phyloP scores from a whole-genome alignment of 2,113 vertebrate species.

The Sporophila hypoxantha region DNA sequence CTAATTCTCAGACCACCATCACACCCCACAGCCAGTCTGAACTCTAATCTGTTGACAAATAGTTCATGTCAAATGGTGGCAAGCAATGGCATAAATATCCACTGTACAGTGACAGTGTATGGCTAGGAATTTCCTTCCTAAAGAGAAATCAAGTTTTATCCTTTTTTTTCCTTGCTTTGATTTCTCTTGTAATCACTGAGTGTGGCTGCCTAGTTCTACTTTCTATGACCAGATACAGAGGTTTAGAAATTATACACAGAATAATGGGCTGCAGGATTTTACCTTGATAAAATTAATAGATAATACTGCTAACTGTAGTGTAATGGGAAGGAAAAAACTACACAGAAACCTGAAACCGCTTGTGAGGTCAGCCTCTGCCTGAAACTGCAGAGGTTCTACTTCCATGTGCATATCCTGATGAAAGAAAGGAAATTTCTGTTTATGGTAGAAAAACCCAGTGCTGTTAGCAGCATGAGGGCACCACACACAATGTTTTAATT shows the following conservation, averaged over 20 bases:
- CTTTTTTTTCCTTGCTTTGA: background rate
- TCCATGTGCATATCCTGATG: background rate
- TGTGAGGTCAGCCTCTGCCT: background rate
- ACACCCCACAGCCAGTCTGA: background rate
- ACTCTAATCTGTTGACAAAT: background rate
- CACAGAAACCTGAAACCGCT: background rate
- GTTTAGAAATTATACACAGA: background rate
- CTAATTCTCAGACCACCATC: background rate
- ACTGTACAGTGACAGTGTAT: background rate
- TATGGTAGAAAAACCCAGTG: rapidly evolving
- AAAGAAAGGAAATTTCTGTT: background rate
- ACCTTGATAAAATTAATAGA: background rate
- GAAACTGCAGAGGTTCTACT: background rate
- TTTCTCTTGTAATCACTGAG: background rate
- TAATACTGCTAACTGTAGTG: background rate
- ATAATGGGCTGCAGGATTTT: background rate
- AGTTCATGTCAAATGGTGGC: background rate
- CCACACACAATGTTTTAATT: background rate
- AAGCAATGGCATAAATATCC: background rate
- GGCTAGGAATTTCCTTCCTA: background rate
- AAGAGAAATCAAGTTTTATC: background rate
- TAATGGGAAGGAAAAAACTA: background rate
- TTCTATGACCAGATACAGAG: background rate
- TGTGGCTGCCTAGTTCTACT: background rate
- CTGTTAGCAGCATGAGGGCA: background rate